Base-by-base conservation (phyloP, 1,140 invertebrate species). In the Centruroides sculpturatus region DNA sequence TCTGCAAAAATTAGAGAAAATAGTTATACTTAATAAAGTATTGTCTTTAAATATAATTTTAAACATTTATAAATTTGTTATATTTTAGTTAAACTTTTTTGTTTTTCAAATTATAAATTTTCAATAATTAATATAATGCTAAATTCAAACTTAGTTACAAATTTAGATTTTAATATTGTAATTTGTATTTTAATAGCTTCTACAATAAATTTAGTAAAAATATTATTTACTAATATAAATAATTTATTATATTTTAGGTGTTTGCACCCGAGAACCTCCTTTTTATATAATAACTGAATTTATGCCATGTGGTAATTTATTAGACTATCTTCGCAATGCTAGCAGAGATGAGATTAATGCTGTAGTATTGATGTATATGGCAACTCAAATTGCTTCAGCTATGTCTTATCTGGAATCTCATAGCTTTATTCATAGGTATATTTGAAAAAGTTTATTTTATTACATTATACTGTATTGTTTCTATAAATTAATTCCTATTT, bases 211-310 rank as follows among this genome's bases (percentile, higher is more conserved):
- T 23, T 23, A 23, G 23, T 23, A 23, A 23, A 23, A 23, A 23
- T 23, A 23, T 23, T 23, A 23, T 23, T 23, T 23, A 2, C 23
- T 23, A 23, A 23, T 23, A 23, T 23, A 23, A 23, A 23, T 23
- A 23, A 23, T 23, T 23, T 23, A 23, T 23, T 23, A 2, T 23
- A 23, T 41, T 41, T 41, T 65, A 46, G 64, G 90, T 66, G 94
- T 99, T 35, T 99, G 95, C 77, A 99, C 94, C 0, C 77, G 93
- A 41, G 94, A 99, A 74, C 92, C 95, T 5, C 96, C 96, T 1
- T 99, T 98, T 76, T 99, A 98, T 74, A 99, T 99, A 68, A 95
- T 99, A 65, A 99, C 96, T 8, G 96, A 98, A 77, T 99, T 98
- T 73, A 99, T 99, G 96, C 87, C 87, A 59, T 89, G 94, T 70